Conservation (phyloP, 2,888 invertebrate species). For the Thymelicus sylvestris region DNA sequence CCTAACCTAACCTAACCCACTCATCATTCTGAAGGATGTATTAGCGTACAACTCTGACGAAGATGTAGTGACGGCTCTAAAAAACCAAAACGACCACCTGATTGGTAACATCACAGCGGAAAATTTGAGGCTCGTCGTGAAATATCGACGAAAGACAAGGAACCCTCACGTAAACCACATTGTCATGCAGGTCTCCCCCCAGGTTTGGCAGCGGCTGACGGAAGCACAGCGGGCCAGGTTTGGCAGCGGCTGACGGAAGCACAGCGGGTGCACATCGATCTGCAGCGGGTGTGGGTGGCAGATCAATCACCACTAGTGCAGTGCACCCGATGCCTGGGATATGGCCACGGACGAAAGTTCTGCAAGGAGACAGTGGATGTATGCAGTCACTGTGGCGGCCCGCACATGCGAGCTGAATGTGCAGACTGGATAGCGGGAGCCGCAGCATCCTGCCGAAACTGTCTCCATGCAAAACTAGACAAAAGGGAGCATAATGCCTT, state of each 20-base stretch:
- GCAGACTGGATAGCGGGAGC: neutral
- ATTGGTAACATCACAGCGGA: too few species aligned
- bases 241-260: too few species aligned
- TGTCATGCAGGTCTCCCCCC: too few species aligned
- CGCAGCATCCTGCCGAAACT: neutral
- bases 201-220: too few species aligned
- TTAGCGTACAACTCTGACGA: neutral
- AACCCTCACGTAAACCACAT: too few species aligned
- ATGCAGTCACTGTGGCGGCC: too few species aligned
- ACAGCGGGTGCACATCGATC: neutral
- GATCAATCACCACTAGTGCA: neutral
- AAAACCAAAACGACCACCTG: neutral
- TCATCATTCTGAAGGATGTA: neutral
- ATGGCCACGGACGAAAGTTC: conserved; percentile 9
- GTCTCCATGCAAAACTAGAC: neutral
- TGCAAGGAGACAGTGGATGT: too few species aligned
- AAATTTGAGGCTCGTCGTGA: too few species aligned
- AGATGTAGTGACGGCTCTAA: neutral
- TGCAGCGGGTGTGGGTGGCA: neutral
- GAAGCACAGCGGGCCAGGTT: too few species aligned
- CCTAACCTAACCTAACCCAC: too few species aligned
- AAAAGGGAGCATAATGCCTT: neutral
- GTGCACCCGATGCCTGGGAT: neutral
- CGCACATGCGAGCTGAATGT: too few species aligned
- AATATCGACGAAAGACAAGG: too few species aligned